Evolutionary conservation across 2,888 invertebrate genomes (phyloP).

Genomic region (Cephus runcator): DNA sequence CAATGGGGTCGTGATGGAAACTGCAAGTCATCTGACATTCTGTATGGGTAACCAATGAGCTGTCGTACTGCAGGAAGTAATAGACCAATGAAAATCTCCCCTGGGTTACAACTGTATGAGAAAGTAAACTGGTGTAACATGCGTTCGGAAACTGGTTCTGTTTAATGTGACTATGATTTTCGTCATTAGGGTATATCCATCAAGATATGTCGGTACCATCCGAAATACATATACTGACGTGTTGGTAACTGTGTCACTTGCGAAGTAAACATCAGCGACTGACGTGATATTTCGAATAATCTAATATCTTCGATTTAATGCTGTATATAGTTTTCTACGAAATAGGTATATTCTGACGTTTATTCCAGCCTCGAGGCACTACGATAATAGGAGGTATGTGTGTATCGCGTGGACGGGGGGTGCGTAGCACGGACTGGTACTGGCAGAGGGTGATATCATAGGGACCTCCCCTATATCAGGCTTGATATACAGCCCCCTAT

Average conservation of each 20-base stretch:
- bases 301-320: not conserved
- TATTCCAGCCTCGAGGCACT: not conserved
- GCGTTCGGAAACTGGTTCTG: not conserved
- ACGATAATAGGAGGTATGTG: not conserved
- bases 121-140: not conserved
- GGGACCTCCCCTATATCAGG: conserved; percentile 31
- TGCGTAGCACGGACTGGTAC: conserved; percentile 52
- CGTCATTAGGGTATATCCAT: not conserved
- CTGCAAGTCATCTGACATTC: conserved; percentile 16
- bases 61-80: not conserved
- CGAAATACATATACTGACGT: not conserved
- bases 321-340: not conserved
- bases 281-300: not conserved
- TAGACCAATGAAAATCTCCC: not conserved
- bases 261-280: not conserved
- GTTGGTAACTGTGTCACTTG: not conserved
- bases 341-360: not conserved
- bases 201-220: not conserved
- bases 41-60: not conserved
- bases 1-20: conserved; percentile 10
- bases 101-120: not conserved
- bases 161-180: not conserved
- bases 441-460: conserved; percentile 19
- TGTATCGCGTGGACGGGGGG: conserved; percentile 26
- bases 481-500: conserved; percentile 34